These are phyloP conservation scores for Antrozous pallidus DNA, from an alignment of 2,797 vertebrate genomes.

Conservation along the genomic window DNA sequence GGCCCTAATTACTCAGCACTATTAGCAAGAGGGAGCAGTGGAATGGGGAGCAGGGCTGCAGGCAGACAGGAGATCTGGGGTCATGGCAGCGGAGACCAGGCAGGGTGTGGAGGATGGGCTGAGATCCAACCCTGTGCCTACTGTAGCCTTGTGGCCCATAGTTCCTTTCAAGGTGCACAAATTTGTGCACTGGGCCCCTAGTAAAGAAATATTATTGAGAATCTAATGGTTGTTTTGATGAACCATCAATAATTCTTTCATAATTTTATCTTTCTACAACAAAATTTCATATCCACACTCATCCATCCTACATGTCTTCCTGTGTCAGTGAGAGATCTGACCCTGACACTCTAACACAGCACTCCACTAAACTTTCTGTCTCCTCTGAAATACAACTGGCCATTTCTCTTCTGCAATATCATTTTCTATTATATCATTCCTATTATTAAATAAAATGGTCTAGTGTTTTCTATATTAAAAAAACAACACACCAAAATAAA, in stretches of 20 bases:
- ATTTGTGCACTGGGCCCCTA: no score
- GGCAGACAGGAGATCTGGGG: no score
- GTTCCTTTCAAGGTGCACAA: no score
- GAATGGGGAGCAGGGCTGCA: no score
- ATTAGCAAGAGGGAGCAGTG: no score
- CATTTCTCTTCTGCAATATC: not conserved
- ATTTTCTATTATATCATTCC: not conserved
- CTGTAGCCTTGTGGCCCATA: no score
- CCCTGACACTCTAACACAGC: not conserved
- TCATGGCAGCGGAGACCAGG: no score
- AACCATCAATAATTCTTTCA: not conserved
- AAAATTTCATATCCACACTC: not conserved
- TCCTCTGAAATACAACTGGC: not conserved
- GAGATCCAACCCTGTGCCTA: no score
- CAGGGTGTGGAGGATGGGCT: no score
- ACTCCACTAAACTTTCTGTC: not conserved
- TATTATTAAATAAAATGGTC: not conserved
- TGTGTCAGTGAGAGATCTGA: not conserved
- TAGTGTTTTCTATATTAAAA: not conserved
- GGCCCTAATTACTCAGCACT: no score
- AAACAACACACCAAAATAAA: not conserved
- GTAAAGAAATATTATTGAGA: not conserved
- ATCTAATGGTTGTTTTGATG: not conserved
- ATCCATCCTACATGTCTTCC: not conserved
- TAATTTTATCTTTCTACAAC: not conserved